Evolutionary conservation across 2,113 vertebrate species (phyloP), one percentile per base, ranked within the genome.

Genomic region (Trematocara marginatum): DNA sequence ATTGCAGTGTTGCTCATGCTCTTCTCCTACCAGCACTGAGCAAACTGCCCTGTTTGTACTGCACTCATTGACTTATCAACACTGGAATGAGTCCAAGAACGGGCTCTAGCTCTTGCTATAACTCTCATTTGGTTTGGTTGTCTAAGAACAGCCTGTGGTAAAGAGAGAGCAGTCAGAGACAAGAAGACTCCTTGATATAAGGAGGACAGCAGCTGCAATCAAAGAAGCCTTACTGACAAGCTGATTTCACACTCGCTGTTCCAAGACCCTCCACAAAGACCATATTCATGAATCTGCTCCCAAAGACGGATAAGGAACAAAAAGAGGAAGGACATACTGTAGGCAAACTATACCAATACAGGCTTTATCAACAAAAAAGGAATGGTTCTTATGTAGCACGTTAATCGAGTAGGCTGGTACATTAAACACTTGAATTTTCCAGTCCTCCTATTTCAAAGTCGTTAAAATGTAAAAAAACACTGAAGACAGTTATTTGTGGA

Each of bases 231-330:
- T 23, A 61, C 56, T 7, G 7, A 69, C 79, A 34, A 54, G 35
- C 56, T 54, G 31, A 35, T 88, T 90, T 87, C 61, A 85, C 81
- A 29, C 66, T 7, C 13, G 2, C n/a, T 71, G 66, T 71, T 71
- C 49, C 34, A 16, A 38, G 42, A 82, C 76, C 80, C 78, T 74
- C 84, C 85, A 93, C 89, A 92, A 93, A 88, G 82, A 86, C 10
- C 11, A 12, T 88, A 83, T 88, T 93, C 84, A 94, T 18, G 3
- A 7, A 18, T 16, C 40, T 49, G 79, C 56, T 49, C 35, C 76
- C 80, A 40, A 4, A 31, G 35, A 51, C 2, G 26, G 78, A 85
- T 53, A 23, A 45, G 38, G 52, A 59, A 42, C 34, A 7, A 18
- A 7, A 18, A 34, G n/a, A 7, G 52, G 45, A 80, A 20, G n/a